Evolutionary conservation across 1,140 invertebrate species (phyloP), one percentile per base, ranked within the genome.

Genomic region (Hetaerina americana): DNA sequence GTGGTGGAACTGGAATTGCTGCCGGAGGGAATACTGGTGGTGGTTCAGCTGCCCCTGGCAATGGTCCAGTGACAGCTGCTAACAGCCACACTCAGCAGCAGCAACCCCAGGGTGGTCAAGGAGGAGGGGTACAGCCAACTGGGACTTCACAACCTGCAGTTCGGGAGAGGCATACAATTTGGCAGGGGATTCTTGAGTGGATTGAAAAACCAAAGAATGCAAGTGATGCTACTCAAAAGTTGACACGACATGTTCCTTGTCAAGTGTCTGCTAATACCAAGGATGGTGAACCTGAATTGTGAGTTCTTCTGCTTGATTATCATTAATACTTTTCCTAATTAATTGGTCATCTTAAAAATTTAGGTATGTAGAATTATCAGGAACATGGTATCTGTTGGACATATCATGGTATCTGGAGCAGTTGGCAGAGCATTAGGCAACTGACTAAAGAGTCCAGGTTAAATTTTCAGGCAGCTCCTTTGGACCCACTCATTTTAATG

Each of bases 141-240:
- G 5, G 5, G 5, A 24, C 24, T 6, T 0, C 27, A 8, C 40
- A 57, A n/a, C 40, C 40, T 1, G 29, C 18, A 29, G 66, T 49
- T 25, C 78, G 85, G 57, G 88, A 90, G 74, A 83, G 90, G 57
- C 87, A 86, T 22, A 89, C 86, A 57, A 93, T 96, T 77, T 95
- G 93, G 93, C 87, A 88, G 75, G 95, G 95, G 10, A 82, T 91
- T 0, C 80, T 97, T 2, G 94, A 97, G 81, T 97, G 94, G 92
- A 89, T 93, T 75, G 95, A 97, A 77, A 96, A 96, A 79, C 85
- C 85, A 29, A 91, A 90, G 75, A 87, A 86, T 77, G 84, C 87
- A 6, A 82, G 84, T 3, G 88, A 90, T 77, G 72, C 70, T 85
- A 69, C 85, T 70, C 88, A 89, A 75, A 95, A 95, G 81, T 87